A percentile compares a stretch with the other conserved stretches of the same genome.
These are phyloP conservation scores for Caenorhabditis plicata DNA, from an alignment of 2,888 invertebrate genomes.

Conservation along the genomic window DNA sequence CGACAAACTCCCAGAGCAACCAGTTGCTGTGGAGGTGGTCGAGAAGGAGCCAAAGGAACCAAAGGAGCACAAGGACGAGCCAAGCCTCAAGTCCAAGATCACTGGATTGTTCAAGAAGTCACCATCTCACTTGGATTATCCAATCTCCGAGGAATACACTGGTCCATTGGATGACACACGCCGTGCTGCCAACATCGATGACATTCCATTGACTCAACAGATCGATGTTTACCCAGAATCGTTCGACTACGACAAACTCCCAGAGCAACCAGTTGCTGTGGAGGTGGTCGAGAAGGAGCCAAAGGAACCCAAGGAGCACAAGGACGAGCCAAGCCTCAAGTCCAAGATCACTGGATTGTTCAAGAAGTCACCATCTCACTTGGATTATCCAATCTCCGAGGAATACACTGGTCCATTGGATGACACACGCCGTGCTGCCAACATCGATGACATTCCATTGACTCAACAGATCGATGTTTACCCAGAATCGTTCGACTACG, in stretches of 20 bases:
- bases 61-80: conserved; percentile 8
- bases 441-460: conserved; percentile 34
- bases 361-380: conserved; percentile 23
- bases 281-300: conserved; percentile 6
- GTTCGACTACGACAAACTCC: conserved; percentile 16
- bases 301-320: too few relatives aligned
- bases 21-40: conserved; percentile 4
- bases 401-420: conserved; percentile 10
- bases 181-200: conserved; percentile 26
- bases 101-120: conserved; percentile 38
- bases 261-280: conserved; percentile 6
- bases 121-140: conserved; percentile 39
- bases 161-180: conserved; percentile 33
- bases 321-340: conserved; percentile 7
- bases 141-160: conserved; percentile 31
- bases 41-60: too few relatives aligned
- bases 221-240: conserved; percentile 15
- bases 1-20: conserved; percentile 13
- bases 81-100: conserved; percentile 17
- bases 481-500: conserved; percentile 17
- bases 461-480: conserved; percentile 26
- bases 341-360: conserved; percentile 21
- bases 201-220: conserved; percentile 25
- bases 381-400: conserved; percentile 26
- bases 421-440: conserved; percentile 18